Conservation (phyloP, 2,888 invertebrate species). For the Luperina testacea region DNA sequence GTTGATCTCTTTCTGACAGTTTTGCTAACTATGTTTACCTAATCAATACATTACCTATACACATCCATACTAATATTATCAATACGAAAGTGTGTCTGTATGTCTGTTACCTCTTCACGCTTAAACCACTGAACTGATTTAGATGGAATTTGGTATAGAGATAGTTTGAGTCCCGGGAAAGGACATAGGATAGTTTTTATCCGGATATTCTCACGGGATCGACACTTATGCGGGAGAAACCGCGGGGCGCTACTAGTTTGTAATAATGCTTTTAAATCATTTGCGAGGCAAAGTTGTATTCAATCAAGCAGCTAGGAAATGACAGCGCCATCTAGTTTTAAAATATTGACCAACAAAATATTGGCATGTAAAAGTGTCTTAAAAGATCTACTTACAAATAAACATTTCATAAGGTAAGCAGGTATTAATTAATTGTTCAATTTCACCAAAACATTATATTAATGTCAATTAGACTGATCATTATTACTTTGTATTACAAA, state of each 20-base stretch:
- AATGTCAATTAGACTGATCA: slow-evolving; percentile 17
- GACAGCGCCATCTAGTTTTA: background rate
- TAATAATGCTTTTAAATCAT: slow-evolving; percentile 8
- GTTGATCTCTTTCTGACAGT: slow-evolving; percentile 7
- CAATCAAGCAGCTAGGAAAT: background rate
- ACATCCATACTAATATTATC: background rate
- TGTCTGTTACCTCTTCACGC: too few relatives aligned
- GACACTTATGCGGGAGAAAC: too few relatives aligned
- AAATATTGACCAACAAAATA: background rate
- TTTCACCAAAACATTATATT: background rate
- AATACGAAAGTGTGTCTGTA: too few relatives aligned
- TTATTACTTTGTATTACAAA: slow-evolving; percentile 28
- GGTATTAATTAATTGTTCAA: background rate
- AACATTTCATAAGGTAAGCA: background rate
- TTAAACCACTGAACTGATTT: too few relatives aligned
- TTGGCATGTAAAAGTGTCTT: background rate
- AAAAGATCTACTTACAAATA: background rate
- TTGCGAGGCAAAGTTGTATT: background rate
- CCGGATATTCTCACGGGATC: too few relatives aligned
- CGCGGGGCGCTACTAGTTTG: background rate
- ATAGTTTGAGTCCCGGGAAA: too few relatives aligned
- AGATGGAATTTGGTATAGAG: too few relatives aligned
- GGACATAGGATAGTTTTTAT: too few relatives aligned
- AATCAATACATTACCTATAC: background rate
- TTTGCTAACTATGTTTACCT: slow-evolving; percentile 8